These are phyloP conservation scores for Cephus rjabovi DNA, from an alignment of 2,888 invertebrate species.

Conservation along the genomic window DNA sequence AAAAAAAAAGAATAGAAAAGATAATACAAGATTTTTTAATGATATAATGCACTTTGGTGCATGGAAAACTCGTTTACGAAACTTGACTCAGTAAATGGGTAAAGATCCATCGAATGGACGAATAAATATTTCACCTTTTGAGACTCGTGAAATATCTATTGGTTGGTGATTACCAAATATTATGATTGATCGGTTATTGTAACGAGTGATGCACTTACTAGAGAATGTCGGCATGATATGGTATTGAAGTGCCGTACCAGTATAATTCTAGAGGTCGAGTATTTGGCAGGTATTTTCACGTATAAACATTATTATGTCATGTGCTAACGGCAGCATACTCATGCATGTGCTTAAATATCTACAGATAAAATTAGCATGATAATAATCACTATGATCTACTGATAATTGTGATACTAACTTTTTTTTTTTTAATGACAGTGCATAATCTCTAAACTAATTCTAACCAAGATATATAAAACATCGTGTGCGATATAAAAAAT, in stretches of 20 bases:
- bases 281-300: slow-evolving; percentile 35
- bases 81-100: not conserved
- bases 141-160: not conserved
- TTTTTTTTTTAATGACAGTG: not conserved
- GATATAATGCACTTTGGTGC: too few species aligned
- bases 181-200: not conserved
- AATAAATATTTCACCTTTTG: not conserved
- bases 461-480: not conserved
- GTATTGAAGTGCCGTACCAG: not conserved
- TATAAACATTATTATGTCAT: slow-evolving; percentile 3
- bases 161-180: not conserved
- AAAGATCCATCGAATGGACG: not conserved
- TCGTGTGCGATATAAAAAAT: not conserved
- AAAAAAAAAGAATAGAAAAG: too few species aligned
- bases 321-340: slow-evolving; percentile 16
- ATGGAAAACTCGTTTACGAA: not conserved
- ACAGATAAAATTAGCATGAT: slow-evolving; percentile 28
- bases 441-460: not conserved
- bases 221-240: not conserved
- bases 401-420: slow-evolving; percentile 10
- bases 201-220: not conserved
- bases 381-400: slow-evolving; percentile 19
- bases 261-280: slow-evolving; percentile 26
- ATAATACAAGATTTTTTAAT: too few species aligned
- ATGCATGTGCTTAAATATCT: slow-evolving; percentile 16